phyloP scores from a whole-genome alignment of 2,113 vertebrate genomes.

The Diadophis punctatus region DNA sequence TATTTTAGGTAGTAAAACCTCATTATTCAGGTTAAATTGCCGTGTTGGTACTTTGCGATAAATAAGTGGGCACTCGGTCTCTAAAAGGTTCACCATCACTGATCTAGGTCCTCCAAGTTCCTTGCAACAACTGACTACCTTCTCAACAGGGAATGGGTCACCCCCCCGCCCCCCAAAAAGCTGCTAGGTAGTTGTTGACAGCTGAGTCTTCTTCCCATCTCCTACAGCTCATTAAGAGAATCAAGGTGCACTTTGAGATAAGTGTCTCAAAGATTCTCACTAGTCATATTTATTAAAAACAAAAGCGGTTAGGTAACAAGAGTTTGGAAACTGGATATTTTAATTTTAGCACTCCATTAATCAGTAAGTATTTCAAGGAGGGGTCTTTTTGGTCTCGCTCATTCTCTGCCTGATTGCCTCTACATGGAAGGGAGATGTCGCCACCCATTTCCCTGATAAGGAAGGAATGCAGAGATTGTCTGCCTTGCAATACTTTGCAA shows the following conservation, averaged over 20 bases:
- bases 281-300: not conserved
- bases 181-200: not conserved
- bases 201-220: not conserved
- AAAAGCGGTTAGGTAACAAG: not conserved
- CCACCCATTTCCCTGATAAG: not conserved
- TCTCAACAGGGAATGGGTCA: not conserved
- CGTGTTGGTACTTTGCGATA: too few relatives aligned
- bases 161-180: too few relatives aligned
- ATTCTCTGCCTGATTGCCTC: not conserved
- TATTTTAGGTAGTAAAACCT: too few relatives aligned
- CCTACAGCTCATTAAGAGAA: not conserved
- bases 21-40: too few relatives aligned
- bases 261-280: not conserved
- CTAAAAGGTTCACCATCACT: too few relatives aligned
- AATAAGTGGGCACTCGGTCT: too few relatives aligned
- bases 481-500: not conserved
- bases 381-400: not conserved
- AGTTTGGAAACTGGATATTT: not conserved
- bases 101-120: not conserved
- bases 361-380: not conserved
- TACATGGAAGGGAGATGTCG: not conserved
- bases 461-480: not conserved
- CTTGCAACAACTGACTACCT: not conserved
- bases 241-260: not conserved
- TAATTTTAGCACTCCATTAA: not conserved